Evolutionary conservation across 2,113 vertebrate genomes (phyloP), one percentile per base, ranked within the genome.

Genomic region (Dasyornis broadbenti): DNA sequence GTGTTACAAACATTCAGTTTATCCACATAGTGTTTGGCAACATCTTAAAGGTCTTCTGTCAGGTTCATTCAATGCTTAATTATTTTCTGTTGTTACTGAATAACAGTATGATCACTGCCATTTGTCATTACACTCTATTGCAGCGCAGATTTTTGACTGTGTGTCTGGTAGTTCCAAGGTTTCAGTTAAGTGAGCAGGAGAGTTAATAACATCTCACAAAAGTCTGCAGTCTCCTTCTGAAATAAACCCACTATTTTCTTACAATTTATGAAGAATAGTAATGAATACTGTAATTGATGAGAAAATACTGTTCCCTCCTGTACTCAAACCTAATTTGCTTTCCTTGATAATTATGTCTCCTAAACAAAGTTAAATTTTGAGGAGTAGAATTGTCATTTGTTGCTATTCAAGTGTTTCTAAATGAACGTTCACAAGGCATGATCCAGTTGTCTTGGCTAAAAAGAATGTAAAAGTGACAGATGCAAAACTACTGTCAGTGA

Each of bases 11-110:
- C 96, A 98, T 95, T 98, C 94, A 82, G 96, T 98, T 98, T 98
- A 96, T 98, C 96, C 96, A 97, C 96, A 96, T 85, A 98, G 97
- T 98, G 82, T 97, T 98, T 98, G 96, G 89, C 94, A 97, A 95
- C 81, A 95, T 97, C 97, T 97, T 98, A 98, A 98, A 98, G 98
- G 97, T 98, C 97, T 97, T 98, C 97, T 98, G 97, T 98, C 98
- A 98, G 90, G 86, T 97, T 98, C 95, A 97, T 97, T 98, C 98
- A 97, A 75, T 96, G 77, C 96, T 97, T 97, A 97, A 97, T 98
- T 97, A 96, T 96, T 98, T 98, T 91, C 66, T 97, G 92, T 94
- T 96, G 82, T 89, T 95, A 60, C 91, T 96, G 92, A 97, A 96
- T 97, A 97, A 79, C 84, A 97, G 77, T 89, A 91, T 80, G 80